Evolutionary conservation across 1,140 invertebrate species (phyloP).

Genomic region (Caerostris extrusa): DNA sequence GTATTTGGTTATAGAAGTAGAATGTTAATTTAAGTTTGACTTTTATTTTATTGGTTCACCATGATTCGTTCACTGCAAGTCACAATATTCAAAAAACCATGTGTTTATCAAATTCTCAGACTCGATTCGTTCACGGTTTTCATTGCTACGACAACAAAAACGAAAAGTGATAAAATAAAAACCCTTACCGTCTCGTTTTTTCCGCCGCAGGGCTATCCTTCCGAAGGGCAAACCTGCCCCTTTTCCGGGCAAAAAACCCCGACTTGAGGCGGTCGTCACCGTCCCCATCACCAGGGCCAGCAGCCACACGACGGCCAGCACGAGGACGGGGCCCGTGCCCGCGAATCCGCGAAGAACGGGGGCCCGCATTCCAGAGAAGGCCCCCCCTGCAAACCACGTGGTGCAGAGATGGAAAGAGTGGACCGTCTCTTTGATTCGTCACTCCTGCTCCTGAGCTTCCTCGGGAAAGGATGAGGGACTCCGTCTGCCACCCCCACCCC

Average conservation of each 20-base stretch:
- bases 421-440: background rate
- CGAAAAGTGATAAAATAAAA: background rate
- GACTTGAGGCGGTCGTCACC: constrained; percentile 1
- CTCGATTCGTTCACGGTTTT: too few relatives aligned
- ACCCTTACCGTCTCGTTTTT: constrained; percentile 71
- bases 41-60: too few relatives aligned
- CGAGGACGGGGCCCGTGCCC: background rate
- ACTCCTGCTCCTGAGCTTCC: background rate
- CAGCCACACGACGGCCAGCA: background rate
- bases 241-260: constrained; percentile 4
- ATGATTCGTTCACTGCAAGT: too few relatives aligned
- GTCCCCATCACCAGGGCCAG: background rate
- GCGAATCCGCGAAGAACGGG: background rate
- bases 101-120: too few relatives aligned
- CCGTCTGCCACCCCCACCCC: background rate
- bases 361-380: constrained; percentile 6
- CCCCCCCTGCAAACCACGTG: constrained; percentile 31
- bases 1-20: too few relatives aligned
- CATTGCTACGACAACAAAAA: background rate
- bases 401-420: background rate
- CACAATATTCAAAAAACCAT: too few relatives aligned
- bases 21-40: too few relatives aligned
- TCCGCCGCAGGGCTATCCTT: background rate
- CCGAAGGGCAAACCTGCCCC: background rate
- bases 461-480: background rate